Evolutionary conservation across 2,797 vertebrate genomes (phyloP).

Genomic region (Meda fulgida): DNA sequence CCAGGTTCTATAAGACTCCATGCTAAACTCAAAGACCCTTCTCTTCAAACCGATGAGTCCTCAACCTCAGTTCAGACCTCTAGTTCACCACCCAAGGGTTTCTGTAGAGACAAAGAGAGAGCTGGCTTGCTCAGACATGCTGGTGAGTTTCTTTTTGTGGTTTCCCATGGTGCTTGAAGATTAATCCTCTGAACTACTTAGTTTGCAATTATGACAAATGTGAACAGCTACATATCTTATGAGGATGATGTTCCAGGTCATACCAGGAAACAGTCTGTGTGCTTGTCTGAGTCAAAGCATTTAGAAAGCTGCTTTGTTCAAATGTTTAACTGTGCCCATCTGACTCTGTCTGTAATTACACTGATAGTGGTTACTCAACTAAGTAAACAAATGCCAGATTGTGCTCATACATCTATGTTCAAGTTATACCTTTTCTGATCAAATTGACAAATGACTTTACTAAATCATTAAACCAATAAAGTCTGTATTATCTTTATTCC

Average conservation of each 20-base stretch:
- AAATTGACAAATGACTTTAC: background rate
- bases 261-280: background rate
- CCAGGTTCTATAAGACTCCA: constrained; percentile 53
- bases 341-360: constrained; percentile 24
- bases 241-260: constrained; percentile 2
- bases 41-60: constrained; percentile 66
- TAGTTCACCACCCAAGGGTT: constrained; percentile 59
- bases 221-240: background rate
- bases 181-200: constrained; percentile 3
- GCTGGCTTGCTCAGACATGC: constrained; percentile 51
- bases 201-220: background rate
- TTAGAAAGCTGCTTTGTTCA: constrained; percentile 21
- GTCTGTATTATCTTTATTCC: background rate
- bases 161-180: constrained; percentile 1
- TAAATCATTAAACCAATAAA: constrained; percentile 8
- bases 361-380: constrained; percentile 14
- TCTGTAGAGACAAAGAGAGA: constrained; percentile 66
- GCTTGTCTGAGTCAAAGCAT: constrained; percentile 14
- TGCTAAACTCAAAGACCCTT: constrained; percentile 74
- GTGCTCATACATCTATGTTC: background rate
- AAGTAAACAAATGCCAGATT: constrained; percentile 27
- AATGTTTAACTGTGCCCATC: constrained; percentile 25
- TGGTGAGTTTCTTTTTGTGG: constrained; percentile 67
- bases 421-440: background rate
- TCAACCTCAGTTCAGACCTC: constrained; percentile 33